Conservation (phyloP, 2,113 vertebrate genomes). For the Phrynosoma platyrhinos region DNA sequence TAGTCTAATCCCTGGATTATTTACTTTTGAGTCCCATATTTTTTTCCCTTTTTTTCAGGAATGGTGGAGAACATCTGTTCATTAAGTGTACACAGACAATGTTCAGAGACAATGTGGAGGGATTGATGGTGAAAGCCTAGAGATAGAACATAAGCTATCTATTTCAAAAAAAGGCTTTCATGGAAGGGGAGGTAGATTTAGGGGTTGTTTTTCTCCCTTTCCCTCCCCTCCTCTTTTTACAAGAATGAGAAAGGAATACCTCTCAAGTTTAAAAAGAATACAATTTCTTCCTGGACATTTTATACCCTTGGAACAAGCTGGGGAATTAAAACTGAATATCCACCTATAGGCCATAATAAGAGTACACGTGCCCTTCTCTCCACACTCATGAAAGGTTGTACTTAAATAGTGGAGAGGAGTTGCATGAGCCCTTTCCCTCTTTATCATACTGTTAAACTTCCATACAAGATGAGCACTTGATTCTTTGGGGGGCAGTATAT, state of each 20-base stretch:
- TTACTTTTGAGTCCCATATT: slow-evolving; percentile 52
- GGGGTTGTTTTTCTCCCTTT: neutral
- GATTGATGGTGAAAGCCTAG: slow-evolving; percentile 40
- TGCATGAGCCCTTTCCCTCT: neutral
- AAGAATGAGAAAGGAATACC: slow-evolving; percentile 39
- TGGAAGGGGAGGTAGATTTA: neutral
- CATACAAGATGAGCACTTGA: too few species aligned
- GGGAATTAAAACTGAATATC: neutral
- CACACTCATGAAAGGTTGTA: neutral
- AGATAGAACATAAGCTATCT: slow-evolving; percentile 26
- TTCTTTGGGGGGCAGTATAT: too few species aligned
- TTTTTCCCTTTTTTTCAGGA: slow-evolving; percentile 43
- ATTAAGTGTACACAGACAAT: slow-evolving; percentile 64
- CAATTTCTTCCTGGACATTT: fast-evolving
- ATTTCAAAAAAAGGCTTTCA: slow-evolving; percentile 31
- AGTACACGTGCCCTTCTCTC: neutral
- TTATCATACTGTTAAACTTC: neutral
- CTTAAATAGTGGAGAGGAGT: neutral
- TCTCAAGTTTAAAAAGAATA: slow-evolving; percentile 8
- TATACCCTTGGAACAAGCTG: slow-evolving; percentile 1
- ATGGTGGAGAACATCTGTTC: slow-evolving; percentile 69
- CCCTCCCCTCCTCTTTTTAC: neutral
- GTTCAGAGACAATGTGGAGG: slow-evolving; percentile 52
- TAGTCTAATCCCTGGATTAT: slow-evolving; percentile 71
- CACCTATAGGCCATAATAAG: neutral